These are phyloP conservation scores for Coregonus suidteri DNA, from an alignment of 2,797 vertebrate species.

Conservation along the genomic window DNA sequence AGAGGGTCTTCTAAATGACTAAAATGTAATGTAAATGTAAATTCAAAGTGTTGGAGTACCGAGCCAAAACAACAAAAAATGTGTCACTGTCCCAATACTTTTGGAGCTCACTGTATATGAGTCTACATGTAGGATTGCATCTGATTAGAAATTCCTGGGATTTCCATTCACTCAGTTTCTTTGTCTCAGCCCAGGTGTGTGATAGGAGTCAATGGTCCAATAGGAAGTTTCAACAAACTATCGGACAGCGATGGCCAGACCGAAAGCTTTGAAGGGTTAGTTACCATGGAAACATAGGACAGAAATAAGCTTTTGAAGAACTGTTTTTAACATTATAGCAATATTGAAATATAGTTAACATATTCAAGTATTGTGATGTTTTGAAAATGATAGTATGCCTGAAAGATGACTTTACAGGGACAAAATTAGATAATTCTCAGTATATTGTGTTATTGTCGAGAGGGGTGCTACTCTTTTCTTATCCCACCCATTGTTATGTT, in stretches of 20 bases:
- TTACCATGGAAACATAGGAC: background rate
- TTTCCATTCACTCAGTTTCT: background rate
- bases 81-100: too few relatives aligned
- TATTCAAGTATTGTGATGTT: too few relatives aligned
- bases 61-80: too few relatives aligned
- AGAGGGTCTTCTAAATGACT: too few relatives aligned
- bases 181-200: conserved; percentile 21
- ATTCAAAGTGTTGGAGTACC: too few relatives aligned
- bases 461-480: too few relatives aligned
- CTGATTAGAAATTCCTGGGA: background rate
- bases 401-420: background rate
- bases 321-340: background rate
- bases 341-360: too few relatives aligned
- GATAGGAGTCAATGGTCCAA: conserved; percentile 65
- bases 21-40: too few relatives aligned
- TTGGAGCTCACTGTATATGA: too few relatives aligned
- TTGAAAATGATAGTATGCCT: background rate
- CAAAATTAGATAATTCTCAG: background rate
- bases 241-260: background rate
- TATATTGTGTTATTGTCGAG: too few relatives aligned
- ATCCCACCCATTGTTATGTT: background rate
- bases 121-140: background rate
- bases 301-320: background rate
- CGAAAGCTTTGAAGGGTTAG: conserved; percentile 12
- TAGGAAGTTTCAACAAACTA: conserved; percentile 32